These are phyloP conservation scores for Trypoxylus dichotomus DNA, from an alignment of 1,140 invertebrate genomes.

Conservation along the genomic window DNA sequence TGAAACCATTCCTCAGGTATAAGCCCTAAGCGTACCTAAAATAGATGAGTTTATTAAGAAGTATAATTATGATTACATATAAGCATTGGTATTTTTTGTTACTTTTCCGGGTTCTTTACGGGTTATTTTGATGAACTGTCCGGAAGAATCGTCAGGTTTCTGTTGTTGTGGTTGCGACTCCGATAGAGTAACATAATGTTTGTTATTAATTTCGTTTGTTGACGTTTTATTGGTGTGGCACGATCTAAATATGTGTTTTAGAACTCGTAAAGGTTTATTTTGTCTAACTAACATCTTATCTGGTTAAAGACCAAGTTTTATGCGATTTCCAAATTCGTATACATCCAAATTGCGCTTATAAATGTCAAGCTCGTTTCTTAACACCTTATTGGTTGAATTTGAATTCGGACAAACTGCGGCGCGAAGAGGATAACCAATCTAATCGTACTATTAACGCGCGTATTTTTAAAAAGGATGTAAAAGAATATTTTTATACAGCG, in stretches of 20 bases:
- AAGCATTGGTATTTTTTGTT: too few relatives aligned
- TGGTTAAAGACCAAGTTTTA: too few relatives aligned
- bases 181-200: not conserved
- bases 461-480: too few relatives aligned
- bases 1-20: constrained; percentile 93
- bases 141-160: not conserved
- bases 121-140: constrained; percentile 23
- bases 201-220: not conserved
- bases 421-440: too few relatives aligned
- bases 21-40: constrained; percentile 76
- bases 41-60: not conserved
- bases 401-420: too few relatives aligned
- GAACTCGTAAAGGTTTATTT: not conserved
- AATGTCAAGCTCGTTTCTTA: too few relatives aligned
- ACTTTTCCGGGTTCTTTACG: constrained; percentile 40
- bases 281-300: too few relatives aligned
- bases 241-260: not conserved
- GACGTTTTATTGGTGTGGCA: not conserved
- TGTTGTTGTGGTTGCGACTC: not conserved
- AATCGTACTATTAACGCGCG: too few relatives aligned
- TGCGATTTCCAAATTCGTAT: too few relatives aligned
- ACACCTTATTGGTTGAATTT: too few relatives aligned
- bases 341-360: too few relatives aligned
- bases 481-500: too few relatives aligned
- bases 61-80: not conserved